These are phyloP conservation scores for Orthosia gracilis DNA, from an alignment of 2,888 invertebrate genomes.

Conservation along the genomic window DNA sequence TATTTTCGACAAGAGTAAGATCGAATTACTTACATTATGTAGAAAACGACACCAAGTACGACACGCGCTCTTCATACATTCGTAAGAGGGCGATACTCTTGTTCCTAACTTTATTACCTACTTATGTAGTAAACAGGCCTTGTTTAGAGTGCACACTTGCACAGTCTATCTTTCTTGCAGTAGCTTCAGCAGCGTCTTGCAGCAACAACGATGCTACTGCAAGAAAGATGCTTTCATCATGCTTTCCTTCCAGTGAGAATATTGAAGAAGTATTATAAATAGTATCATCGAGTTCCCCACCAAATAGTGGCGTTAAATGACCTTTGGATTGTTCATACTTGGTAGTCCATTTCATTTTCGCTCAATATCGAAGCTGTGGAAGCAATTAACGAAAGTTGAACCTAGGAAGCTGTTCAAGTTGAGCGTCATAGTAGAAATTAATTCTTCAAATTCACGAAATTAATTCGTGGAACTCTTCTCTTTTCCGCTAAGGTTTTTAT, in stretches of 20 bases:
- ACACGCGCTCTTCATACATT: not conserved
- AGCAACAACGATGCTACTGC: too few species aligned
- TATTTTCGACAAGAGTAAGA: slow-evolving; percentile 11
- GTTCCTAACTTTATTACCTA: slow-evolving; percentile 6
- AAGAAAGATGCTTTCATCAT: too few species aligned
- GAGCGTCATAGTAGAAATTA: slow-evolving; percentile 62
- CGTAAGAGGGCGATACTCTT: not conserved
- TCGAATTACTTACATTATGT: slow-evolving; percentile 31
- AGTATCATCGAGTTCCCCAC: not conserved
- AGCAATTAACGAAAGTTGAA: slow-evolving; percentile 60
- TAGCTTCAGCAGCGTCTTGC: too few species aligned
- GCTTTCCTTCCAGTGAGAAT: not conserved
- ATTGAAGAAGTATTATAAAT: slow-evolving; percentile 8
- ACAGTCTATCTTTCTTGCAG: slow-evolving; percentile 3
- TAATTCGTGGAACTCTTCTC: slow-evolving; percentile 27
- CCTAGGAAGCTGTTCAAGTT: slow-evolving; percentile 57
- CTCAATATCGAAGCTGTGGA: slow-evolving; percentile 47
- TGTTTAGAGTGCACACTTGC: not conserved
- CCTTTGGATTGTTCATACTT: slow-evolving; percentile 24
- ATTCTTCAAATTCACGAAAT: slow-evolving; percentile 60
- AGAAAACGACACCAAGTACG: slow-evolving; percentile 8
- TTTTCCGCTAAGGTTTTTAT: slow-evolving; percentile 7
- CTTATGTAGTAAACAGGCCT: slow-evolving; percentile 12
- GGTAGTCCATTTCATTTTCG: slow-evolving; percentile 36
- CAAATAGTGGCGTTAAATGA: slow-evolving; percentile 30